Evolutionary conservation across 2,797 vertebrate species (phyloP).

Genomic region (Clarias platycephalus): DNA sequence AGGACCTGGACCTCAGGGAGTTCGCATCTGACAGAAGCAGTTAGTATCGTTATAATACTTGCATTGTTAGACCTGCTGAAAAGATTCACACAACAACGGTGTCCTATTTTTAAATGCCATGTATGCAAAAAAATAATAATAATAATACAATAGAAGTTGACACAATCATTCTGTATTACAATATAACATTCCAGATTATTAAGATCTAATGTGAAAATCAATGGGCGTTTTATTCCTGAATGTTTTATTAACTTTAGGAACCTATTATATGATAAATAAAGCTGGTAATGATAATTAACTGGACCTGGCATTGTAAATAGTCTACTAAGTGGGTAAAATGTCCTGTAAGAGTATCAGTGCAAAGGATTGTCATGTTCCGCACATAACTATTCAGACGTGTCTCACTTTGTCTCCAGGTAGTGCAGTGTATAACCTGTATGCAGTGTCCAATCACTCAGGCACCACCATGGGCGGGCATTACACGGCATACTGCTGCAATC

Average conservation of each 20-base stretch:
- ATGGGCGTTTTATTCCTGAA: background rate
- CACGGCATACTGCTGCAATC: constrained; percentile 94
- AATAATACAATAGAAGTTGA: too few relatives aligned
- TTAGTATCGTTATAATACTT: constrained; percentile 71
- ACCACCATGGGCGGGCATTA: constrained; percentile 98
- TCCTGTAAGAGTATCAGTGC: background rate
- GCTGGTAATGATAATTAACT: background rate
- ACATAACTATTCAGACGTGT: background rate
- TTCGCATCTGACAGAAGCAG: constrained; percentile 91
- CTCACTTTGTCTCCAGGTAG: constrained; percentile 64
- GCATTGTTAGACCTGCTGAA: background rate
- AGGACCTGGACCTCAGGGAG: constrained; percentile 93
- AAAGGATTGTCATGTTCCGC: background rate
- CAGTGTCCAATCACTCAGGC: constrained; percentile 98
- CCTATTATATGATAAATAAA: background rate
- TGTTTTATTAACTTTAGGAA: background rate
- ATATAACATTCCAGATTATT: background rate
- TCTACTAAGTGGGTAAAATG: background rate
- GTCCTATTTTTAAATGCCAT: background rate
- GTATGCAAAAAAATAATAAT: background rate
- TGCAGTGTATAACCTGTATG: constrained; percentile 93
- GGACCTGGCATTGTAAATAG: background rate
- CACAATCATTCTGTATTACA: background rate
- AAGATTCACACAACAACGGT: too few relatives aligned
- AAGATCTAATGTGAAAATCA: background rate